These are phyloP conservation scores for Alviniconcha marisindica DNA, from an alignment of 1,140 invertebrate genomes.

Conservation along the genomic window DNA sequence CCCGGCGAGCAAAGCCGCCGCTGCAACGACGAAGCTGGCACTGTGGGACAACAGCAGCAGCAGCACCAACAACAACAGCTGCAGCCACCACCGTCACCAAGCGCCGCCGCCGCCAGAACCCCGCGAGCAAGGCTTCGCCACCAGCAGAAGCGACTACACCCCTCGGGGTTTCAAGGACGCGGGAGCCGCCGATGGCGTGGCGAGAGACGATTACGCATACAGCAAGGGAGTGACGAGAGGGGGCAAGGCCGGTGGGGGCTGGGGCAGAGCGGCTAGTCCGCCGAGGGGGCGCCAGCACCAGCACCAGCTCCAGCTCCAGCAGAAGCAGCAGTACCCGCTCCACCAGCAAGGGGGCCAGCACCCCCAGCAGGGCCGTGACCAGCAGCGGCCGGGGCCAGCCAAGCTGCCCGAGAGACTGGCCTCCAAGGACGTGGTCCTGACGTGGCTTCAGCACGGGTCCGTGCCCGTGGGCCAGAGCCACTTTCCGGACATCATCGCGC, in stretches of 20 bases:
- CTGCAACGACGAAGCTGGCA: too few species aligned
- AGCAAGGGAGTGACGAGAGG: not conserved
- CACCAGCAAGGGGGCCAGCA: too few species aligned
- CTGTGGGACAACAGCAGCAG: too few species aligned
- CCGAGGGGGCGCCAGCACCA: not conserved
- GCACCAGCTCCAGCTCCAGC: not conserved
- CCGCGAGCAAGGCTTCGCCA: not conserved
- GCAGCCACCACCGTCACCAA: too few species aligned
- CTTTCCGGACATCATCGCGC: slow-evolving; percentile 20
- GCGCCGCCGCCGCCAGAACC: not conserved
- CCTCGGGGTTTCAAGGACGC: not conserved
- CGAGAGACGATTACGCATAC: not conserved
- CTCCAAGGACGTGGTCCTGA: slow-evolving; percentile 13
- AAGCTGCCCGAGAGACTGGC: not conserved
- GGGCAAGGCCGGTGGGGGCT: not conserved
- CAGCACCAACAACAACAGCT: too few species aligned
- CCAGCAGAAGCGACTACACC: not conserved
- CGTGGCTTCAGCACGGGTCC: slow-evolving; percentile 20
- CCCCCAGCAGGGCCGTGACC: too few species aligned
- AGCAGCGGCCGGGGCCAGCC: not conserved
- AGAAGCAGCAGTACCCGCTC: not conserved
- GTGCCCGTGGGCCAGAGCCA: not conserved
- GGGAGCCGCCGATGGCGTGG: not conserved
- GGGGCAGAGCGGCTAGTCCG: not conserved
- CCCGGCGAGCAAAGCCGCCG: not conserved